Percentiles rank a stretch among this genome's conserved stretches.
phyloP scores from a whole-genome alignment of 2,888 invertebrate genomes.

The Patella ulyssiponensis region DNA sequence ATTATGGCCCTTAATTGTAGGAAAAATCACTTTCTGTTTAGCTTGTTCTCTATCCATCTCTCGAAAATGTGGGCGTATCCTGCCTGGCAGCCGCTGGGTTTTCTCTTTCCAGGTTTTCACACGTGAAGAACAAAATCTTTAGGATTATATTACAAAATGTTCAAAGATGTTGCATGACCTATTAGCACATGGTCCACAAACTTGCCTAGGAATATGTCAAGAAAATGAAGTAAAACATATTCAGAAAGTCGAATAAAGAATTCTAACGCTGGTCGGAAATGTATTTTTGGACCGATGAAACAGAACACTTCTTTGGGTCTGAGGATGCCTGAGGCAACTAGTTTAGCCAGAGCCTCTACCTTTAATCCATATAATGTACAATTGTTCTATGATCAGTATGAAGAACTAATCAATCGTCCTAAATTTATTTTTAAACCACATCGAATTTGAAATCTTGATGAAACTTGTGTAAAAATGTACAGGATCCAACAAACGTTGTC shows the following conservation, averaged over 20 bases:
- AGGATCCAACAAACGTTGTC: slow-evolving; percentile 13
- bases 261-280: neutral
- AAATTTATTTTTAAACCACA: neutral
- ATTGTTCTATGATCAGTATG: neutral
- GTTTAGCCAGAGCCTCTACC: neutral
- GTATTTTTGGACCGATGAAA: neutral
- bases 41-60: no score
- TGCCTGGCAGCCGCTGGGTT: no score
- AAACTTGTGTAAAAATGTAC: slow-evolving; percentile 20
- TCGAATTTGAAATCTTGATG: slow-evolving; percentile 21
- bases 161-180: neutral
- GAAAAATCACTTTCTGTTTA: no score
- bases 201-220: neutral
- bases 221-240: neutral
- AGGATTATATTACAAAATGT: neutral
- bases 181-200: neutral
- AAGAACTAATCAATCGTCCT: neutral
- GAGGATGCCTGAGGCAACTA: slow-evolving; percentile 5
- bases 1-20: no score
- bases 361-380: neutral
- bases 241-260: neutral
- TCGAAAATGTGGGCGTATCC: no score
- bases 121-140: neutral
- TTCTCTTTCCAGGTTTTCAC: neutral
- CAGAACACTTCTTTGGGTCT: neutral